Evolutionary conservation across 2,113 vertebrate species (phyloP), one percentile per base, ranked within the genome.

Genomic region (Cryptomyrus ogoouensis): DNA sequence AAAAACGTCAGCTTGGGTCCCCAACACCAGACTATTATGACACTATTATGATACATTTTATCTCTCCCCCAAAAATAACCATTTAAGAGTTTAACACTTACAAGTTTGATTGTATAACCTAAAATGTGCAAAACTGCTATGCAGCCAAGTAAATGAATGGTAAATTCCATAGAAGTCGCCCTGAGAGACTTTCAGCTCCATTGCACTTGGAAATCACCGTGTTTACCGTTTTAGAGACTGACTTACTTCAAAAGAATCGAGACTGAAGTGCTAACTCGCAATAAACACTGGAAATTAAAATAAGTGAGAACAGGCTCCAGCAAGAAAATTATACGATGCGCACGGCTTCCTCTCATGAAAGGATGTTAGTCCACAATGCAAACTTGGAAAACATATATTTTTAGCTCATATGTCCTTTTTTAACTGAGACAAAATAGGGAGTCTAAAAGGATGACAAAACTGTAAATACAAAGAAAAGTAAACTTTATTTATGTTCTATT

Each of bases 221-320:
- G 88, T 74, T 77, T 70, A 74, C 88, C 7, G 62, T 42, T 74
- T 88, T 62, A 49, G 56, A 27, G 66, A 74, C 58, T 74, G 58
- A 77, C n/a, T 47, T 74, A 39, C 46, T 47, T 49, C 58, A 88
- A 27, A 46, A 17, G 88, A 74, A 44, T 27, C 17, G 2, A 47
- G 88, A 66, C 62, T 49, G 50, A 74, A 47, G 88, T 74, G 62
- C 31, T 70, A 88, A 47, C 44, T 88, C 62, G 58, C 49, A 42
- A 88, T 24, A 49, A 74, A 62, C 58, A 74, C 44, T 44, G 88
- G 88, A 88, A 88, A 88, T 88, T 88, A 88, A 88, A 88, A 74
- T 49, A n/a, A 49, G 58, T 46, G 42, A 74, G 39, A 46, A 44
- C 27, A 42, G 62, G 62, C 31, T 70, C 44, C 83, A 47, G 83